These are phyloP conservation scores for Acipenser transmontanus DNA, from an alignment of 2,797 vertebrate species.

Conservation along the genomic window DNA sequence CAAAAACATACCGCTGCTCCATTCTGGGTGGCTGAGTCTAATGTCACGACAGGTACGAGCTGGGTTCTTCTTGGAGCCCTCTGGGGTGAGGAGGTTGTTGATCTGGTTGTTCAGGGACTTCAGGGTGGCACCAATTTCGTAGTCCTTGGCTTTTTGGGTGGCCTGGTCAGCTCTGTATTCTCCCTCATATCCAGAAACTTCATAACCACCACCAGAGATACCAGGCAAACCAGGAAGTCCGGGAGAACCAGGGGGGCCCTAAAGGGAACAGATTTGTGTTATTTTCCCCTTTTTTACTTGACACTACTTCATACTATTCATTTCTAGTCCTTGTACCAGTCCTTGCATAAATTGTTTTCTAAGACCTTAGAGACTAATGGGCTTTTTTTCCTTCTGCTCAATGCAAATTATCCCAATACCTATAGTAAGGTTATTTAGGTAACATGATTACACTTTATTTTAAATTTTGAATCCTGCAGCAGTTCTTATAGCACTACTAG, in stretches of 20 bases:
- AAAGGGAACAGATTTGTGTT: conserved; percentile 4
- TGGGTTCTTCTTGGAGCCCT: conserved; percentile 97
- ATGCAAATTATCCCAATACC: too few relatives aligned
- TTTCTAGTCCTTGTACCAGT: too few relatives aligned
- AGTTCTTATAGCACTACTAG: not conserved
- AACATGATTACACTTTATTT: not conserved
- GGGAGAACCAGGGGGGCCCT: conserved; percentile 87
- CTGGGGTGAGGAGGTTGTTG: conserved; percentile 87
- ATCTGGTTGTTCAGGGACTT: conserved; percentile 96
- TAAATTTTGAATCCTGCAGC: not conserved
- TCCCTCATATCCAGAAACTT: conserved; percentile 73
- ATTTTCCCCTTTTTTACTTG: too few relatives aligned
- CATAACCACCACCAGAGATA: conserved; percentile 81
- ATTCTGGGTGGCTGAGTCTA: conserved; percentile 89
- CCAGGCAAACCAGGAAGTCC: conserved; percentile 85
- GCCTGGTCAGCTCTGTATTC: conserved; percentile 95
- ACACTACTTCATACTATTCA: too few relatives aligned
- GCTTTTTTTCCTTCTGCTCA: too few relatives aligned
- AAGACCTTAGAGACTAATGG: too few relatives aligned
- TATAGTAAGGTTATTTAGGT: too few relatives aligned
- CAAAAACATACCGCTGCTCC: conserved; percentile 78
- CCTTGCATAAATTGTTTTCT: too few relatives aligned
- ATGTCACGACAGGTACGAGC: conserved; percentile 96
- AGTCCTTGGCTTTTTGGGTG: conserved; percentile 92
- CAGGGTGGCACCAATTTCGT: conserved; percentile 95